phyloP scores from a whole-genome alignment of 1,140 invertebrate species.

The Lasioglossum baleicum region DNA sequence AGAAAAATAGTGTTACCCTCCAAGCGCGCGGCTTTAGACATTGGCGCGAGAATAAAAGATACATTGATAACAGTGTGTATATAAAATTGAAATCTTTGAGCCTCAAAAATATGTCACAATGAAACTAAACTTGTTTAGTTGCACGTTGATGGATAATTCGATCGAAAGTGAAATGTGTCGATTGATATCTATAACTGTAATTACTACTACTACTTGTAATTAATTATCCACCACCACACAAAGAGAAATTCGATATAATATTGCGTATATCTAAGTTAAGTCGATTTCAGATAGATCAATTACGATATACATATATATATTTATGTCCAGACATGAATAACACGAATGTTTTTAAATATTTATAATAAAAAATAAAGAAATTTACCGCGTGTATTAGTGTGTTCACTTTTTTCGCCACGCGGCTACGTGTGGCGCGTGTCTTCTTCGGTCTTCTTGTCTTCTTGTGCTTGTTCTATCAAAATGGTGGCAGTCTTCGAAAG shows the following conservation, averaged over 20 bases:
- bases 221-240: constrained; percentile 41
- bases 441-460: constrained; percentile 2
- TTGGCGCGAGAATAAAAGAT: constrained; percentile 22
- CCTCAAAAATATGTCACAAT: constrained; percentile 3
- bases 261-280: constrained; percentile 45
- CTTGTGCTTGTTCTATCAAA: constrained; percentile 14
- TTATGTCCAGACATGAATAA: constrained; percentile 59
- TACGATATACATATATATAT: constrained; percentile 62
- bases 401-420: constrained; percentile 2
- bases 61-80: constrained; percentile 41
- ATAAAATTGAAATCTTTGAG: constrained; percentile 28
- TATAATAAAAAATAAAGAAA: constrained; percentile 74
- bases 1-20: constrained; percentile 6
- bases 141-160: constrained; percentile 7
- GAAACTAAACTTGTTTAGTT: constrained; percentile 21
- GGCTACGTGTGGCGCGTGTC: background rate
- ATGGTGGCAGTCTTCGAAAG: constrained; percentile 23
- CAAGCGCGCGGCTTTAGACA: constrained; percentile 14
- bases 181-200: constrained; percentile 52
- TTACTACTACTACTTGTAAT: constrained; percentile 47
- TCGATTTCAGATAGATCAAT: constrained; percentile 55
- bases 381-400: constrained; percentile 43
- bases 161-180: constrained; percentile 24
- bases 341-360: constrained; percentile 75
- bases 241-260: constrained; percentile 51